Evolutionary conservation across 2,797 vertebrate genomes (phyloP).

Genomic region (Sebastiscus albofasciatus): DNA sequence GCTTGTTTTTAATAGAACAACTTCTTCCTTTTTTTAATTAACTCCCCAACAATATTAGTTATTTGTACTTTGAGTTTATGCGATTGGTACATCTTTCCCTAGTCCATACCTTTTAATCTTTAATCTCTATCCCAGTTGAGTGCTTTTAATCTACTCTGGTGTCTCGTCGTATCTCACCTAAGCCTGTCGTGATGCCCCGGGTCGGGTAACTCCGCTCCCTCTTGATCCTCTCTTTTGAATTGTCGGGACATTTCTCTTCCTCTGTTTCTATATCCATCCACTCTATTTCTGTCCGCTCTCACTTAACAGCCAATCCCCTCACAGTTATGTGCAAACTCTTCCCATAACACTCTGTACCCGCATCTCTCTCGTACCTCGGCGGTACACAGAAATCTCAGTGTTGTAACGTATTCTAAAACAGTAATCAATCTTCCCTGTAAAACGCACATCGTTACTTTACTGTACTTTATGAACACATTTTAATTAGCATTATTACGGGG

Average conservation of each 20-base stretch:
- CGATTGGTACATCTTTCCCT: conserved; percentile 26
- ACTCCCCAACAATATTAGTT: conserved; percentile 15
- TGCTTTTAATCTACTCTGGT: conserved; percentile 50
- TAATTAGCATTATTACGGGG: conserved; percentile 60
- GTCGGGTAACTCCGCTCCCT: conserved; percentile 42
- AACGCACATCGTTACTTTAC: conserved; percentile 71
- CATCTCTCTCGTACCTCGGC: conserved; percentile 41
- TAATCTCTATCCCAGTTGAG: conserved; percentile 38
- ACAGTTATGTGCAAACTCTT: conserved; percentile 41
- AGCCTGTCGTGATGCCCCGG: conserved; percentile 50
- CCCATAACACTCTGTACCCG: conserved; percentile 26
- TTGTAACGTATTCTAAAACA: conserved; percentile 64
- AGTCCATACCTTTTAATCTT: conserved; percentile 32
- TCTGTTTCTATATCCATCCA: conserved; percentile 46
- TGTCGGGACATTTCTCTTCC: conserved; percentile 42
- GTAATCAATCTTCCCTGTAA: conserved; percentile 54
- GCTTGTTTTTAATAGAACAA: conserved; percentile 18
- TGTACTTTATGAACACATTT: conserved; percentile 73
- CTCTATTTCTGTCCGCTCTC: conserved; percentile 56
- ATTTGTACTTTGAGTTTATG: conserved; percentile 22
- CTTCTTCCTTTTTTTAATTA: not conserved
- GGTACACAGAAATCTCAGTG: conserved; percentile 62
- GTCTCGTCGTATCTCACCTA: conserved; percentile 39
- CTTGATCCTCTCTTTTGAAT: conserved; percentile 54
- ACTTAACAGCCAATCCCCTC: conserved; percentile 34